Base-by-base conservation (phyloP, 2,888 invertebrate genomes). In the Rhingia campestris region DNA sequence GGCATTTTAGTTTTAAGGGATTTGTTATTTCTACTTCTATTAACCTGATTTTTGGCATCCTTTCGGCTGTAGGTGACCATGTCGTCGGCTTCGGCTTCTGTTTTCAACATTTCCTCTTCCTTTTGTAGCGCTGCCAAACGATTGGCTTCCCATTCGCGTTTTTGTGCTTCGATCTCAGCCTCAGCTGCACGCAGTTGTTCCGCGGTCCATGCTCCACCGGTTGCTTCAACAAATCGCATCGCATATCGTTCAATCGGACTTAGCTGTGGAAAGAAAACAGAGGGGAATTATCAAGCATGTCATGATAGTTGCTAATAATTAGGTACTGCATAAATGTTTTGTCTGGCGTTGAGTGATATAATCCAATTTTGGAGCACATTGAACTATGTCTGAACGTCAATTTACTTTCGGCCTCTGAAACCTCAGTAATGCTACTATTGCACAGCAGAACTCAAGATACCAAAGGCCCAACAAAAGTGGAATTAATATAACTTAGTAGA, bases 171-270 rank as follows among this genome's bases (percentile, higher is more conserved):
- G 61, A 97, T 94, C 90, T 97, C 97, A 54, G 96, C 96, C 91
- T 98, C 97, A 12, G 98, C 98, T 47, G 95, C 96, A 10, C 95
- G 95, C 43, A 97, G 90, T 88, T 98, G 97, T 89, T 98, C 98
- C 0, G 96, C 96, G 12, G 95, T 95, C 92, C 94, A 95, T n/a
- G 94, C 94, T 2, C 92, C 93, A 22, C 95, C 94, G 72, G 97
- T 95, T 87, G 95, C 94, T 92, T 99, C 99, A 87, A 99, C 95
- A 89, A 97, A 95, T 30, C 95, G 94, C 94, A 99, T 97, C 12
- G 99, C 99, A 92, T 98, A 99, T 69, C 96, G 94, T 92, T 99
- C 99, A 82, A 99, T 95, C 0, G 98, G 97, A 41, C 96, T 96
- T 85, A 99, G 92, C 98, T 99, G 2, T 22, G 92, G 53, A 91